These are phyloP conservation scores for Cyprinodon brontotheroides DNA, from an alignment of 2,113 vertebrate species.

Conservation along the genomic window DNA sequence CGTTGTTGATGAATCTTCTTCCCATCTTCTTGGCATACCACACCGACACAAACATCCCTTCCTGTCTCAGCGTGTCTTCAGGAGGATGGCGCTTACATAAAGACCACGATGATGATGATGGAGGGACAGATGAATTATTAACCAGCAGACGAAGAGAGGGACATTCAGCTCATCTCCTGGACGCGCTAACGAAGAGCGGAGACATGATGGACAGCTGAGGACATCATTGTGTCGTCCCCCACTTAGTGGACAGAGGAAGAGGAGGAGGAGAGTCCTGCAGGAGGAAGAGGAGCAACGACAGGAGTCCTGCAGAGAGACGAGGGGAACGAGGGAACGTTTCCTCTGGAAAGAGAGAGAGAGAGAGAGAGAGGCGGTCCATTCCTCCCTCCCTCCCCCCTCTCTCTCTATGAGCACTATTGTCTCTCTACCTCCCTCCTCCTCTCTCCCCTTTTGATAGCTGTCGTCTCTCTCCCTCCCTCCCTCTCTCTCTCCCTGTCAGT, in stretches of 20 bases:
- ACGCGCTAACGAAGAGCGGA: constrained; percentile 5
- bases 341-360: constrained; percentile 3
- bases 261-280: neutral
- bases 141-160: neutral
- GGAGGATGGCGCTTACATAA: constrained; percentile 53
- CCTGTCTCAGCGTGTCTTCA: constrained; percentile 21
- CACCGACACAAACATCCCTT: constrained; percentile 82
- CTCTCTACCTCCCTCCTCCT: neutral
- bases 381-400: constrained; percentile 5
- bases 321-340: neutral
- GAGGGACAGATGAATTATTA: constrained; percentile 49
- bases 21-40: constrained; percentile 86
- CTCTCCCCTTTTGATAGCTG: neutral
- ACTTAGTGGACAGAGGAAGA: neutral
- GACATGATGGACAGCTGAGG: constrained; percentile 35
- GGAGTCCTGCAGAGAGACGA: constrained; percentile 9
- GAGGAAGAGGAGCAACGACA: neutral
- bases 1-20: constrained; percentile 81
- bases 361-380: constrained; percentile 30
- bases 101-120: constrained; percentile 1
- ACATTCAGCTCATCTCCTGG: constrained; percentile 31
- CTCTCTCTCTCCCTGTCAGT: neutral
- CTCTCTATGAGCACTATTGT: neutral
- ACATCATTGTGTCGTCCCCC: constrained; percentile 27
- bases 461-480: constrained; percentile 1